Evolutionary conservation across 2,797 vertebrate genomes (phyloP), one percentile per base, ranked within the genome.

Genomic region (Mionectes olivaceus): DNA sequence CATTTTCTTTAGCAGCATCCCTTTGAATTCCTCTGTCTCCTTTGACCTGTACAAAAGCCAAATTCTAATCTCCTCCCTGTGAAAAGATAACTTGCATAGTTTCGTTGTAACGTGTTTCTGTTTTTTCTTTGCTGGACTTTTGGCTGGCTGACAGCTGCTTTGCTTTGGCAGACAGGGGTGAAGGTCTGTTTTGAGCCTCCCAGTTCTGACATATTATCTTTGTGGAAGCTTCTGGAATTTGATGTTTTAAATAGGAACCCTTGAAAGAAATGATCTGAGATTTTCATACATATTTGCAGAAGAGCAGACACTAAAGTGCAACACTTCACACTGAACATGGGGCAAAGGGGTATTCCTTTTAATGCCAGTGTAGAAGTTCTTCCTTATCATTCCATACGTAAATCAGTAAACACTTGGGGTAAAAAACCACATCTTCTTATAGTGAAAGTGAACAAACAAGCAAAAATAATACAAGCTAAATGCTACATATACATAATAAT

Each of bases 31-130:
- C 77, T 64, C 85, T 86, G 79, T 35, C 63, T 93, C 37, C 55
- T 91, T 32, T 86, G 80, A 73, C 59, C 85, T 56, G 24, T 23
- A 75, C 28, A 50, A 85, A 83, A 77, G 60, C 25, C 3, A 32
- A 57, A 80, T 64, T 83, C 46, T 56, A 59, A 23, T 47, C 43
- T 90, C 27, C 50, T 88, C 83, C 47, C 61, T 59, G 57, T 33
- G n/a, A 43, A 90, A 68, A 92, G 55, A 78, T 69, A 93, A 87
- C 71, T 87, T 79, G 39, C 78, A 92, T 79, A 86, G 61, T 83
- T 90, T 83, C 86, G 35, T 50, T 78, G 33, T 32, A 52, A 59
- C 74, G 18, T 91, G 43, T 92, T 89, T 77, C 53, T 81, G 33
- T 60, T 85, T 85, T 84, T 64, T 9, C 47, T 92, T 89, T 82